Conservation (phyloP, 2,888 invertebrate genomes). For the Portevinia maculata region DNA sequence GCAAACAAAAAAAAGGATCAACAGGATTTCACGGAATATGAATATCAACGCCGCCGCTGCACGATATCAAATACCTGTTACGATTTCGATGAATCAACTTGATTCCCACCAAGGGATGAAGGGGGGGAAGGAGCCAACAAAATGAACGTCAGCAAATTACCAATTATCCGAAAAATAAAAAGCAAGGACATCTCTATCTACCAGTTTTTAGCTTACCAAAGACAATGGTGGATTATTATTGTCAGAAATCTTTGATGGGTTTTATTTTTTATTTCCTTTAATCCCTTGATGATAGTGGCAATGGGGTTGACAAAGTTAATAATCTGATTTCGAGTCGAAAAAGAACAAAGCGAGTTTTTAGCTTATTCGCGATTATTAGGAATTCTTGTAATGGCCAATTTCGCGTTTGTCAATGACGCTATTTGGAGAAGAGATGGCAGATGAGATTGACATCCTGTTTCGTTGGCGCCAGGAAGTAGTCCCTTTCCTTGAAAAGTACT, state of each 20-base stretch:
- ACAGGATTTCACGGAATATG: conserved; percentile 73
- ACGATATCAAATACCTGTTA: conserved; percentile 62
- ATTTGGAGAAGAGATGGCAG: conserved; percentile 8
- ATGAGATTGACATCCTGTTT: conserved; percentile 71
- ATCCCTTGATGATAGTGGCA: conserved; percentile 50
- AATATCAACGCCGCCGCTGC: conserved; percentile 61
- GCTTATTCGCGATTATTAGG: conserved; percentile 49
- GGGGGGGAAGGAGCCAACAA: conserved; percentile 16
- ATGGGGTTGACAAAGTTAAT: conserved; percentile 65
- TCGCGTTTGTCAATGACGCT: conserved; percentile 53
- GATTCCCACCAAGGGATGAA: conserved; percentile 5
- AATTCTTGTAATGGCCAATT: conserved; percentile 73
- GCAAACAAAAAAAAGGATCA: conserved; percentile 58
- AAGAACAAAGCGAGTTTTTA: conserved; percentile 59
- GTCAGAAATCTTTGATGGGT: conserved; percentile 63
- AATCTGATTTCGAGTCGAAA: conserved; percentile 62
- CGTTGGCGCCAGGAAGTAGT: conserved; percentile 64
- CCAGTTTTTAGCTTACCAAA: conserved; percentile 18
- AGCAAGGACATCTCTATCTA: conserved; percentile 23
- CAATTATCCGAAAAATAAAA: conserved; percentile 65
- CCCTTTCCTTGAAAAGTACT: conserved; percentile 39
- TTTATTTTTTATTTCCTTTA: conserved; percentile 37
- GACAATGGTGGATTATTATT: conserved; percentile 60
- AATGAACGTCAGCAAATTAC: conserved; percentile 74
- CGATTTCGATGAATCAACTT: conserved; percentile 65